Base-by-base conservation (phyloP, 1,140 invertebrate species). In the Amphibalanus amphitrite region DNA sequence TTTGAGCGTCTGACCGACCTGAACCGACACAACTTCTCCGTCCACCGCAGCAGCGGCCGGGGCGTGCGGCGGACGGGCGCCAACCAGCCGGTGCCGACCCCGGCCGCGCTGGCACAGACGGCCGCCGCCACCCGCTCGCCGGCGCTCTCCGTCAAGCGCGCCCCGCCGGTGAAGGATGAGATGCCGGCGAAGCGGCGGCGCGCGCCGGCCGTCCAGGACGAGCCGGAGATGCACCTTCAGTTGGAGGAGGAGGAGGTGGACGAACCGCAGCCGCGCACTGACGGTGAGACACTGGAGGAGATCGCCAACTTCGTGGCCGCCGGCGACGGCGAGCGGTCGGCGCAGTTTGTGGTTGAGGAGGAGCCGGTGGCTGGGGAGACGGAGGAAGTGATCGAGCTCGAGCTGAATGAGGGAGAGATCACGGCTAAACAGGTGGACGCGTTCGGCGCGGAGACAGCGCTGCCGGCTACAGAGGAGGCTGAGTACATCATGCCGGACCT, bases 381-480 rank as follows among this genome's bases (percentile, higher is more conserved):
- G 8, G 65, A 28, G n/a, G 65, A 67, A 26, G 65, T 67, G 65
- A 67, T 67, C 65, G 65, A 67, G 65, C n/a, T 67, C n/a, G 65
- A 67, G 65, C 26, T 67, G 65, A 67, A 67, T 10, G 65, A 67
- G 65, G 65, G 65, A 8, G 26, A 67, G 65, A 67, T 67, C 65
- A 67, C n/a, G 65, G 10, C 8, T n/a, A 67, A 67, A 17, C 65
- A 65, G 64, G 6, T 3, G 17, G 47, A 59, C 10, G 47, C 47
- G n/a, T 13, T 1, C 20, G 47, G 47, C 1, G 47, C 13, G 6
- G 47, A 13, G 47, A 13, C 20, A 3, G n/a, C n/a, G n/a, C n/a
- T n/a, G n/a, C n/a, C n/a, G n/a, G n/a, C n/a, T n/a, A n/a, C n/a
- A n/a, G n/a, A n/a, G n/a, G 47, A 20, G 47, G 20, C 47, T 20